phyloP scores from a whole-genome alignment of 2,797 vertebrate genomes.

The Eidolon dupreanum region DNA sequence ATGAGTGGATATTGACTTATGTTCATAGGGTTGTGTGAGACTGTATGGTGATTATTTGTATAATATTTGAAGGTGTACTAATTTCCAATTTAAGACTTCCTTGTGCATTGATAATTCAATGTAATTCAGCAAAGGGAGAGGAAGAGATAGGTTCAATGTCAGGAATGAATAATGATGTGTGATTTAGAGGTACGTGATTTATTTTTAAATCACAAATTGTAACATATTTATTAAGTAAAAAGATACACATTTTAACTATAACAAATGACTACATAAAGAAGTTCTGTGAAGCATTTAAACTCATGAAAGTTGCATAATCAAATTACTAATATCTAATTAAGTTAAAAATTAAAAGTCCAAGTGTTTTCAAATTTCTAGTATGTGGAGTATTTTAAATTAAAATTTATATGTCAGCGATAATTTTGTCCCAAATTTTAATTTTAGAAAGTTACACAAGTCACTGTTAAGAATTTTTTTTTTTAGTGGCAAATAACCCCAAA shows the following conservation, averaged over 20 bases:
- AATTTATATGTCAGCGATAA: background rate
- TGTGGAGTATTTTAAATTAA: background rate
- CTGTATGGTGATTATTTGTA: background rate
- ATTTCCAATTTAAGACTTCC: background rate
- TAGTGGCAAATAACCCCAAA: background rate
- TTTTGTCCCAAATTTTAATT: background rate
- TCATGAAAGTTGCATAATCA: background rate
- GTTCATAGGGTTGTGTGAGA: background rate
- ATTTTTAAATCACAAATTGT: background rate
- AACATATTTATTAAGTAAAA: background rate
- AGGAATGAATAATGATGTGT: background rate
- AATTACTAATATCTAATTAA: constrained; percentile 12
- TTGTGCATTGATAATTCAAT: background rate
- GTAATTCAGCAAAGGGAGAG: background rate
- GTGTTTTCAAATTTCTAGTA: background rate
- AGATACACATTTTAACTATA: background rate
- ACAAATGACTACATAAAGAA: background rate
- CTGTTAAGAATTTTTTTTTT: background rate
- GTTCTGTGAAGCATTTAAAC: background rate
- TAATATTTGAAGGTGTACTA: background rate
- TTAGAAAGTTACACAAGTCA: background rate
- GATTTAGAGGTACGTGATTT: background rate
- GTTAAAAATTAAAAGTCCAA: background rate
- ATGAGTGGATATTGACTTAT: background rate
- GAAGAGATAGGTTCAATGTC: background rate